Base-by-base conservation (phyloP, 2,113 vertebrate species). In the Malurus alboscapulatus region DNA sequence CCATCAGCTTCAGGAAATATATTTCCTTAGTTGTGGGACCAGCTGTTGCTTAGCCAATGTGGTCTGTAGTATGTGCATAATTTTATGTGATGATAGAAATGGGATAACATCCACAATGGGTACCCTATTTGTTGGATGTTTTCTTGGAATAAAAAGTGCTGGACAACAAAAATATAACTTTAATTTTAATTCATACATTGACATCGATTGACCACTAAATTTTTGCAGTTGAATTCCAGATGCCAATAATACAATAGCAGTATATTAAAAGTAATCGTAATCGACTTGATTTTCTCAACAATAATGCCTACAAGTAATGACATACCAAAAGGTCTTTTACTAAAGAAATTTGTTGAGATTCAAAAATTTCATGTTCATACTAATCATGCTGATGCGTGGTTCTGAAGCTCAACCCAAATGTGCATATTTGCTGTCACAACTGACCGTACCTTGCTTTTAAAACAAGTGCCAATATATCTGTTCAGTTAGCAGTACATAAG, bases 121-220 rank as follows among this genome's bases (percentile, higher is more conserved):
- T 66, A 47, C 4, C 29, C 5, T 71, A 21, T 62, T 72, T 86
- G 8, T 24, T 48, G 21, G 48, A 65, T 8, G 12, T 51, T 45
- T 5, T 86, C 44, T 84, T 32, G 58, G 14, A 38, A 63, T 1
- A 58, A 16, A 88, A 76, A 26, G 8, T 24, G 8, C 3, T 71
- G 53, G 84, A 86, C 81, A 45, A 12, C 26, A 26, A 61, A 82
- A 25, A 36, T 30, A 4, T 6, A 54, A 50, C 9, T 50, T 72
- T 69, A 62, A 47, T 67, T 78, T 84, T 21, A 81, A 55, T 81
- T 91, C 61, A 74, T 55, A 30, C 2, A 19, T 34, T 72, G 5
- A 3, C 67, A 44, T 40, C 0, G 0, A n/a, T 36, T 4, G 7
- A 38, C 14, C 12, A 47, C 26, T 54, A 38, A 38, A 30, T 62